Conservation (phyloP, 2,888 invertebrate species). For the Coenonympha glycerion region DNA sequence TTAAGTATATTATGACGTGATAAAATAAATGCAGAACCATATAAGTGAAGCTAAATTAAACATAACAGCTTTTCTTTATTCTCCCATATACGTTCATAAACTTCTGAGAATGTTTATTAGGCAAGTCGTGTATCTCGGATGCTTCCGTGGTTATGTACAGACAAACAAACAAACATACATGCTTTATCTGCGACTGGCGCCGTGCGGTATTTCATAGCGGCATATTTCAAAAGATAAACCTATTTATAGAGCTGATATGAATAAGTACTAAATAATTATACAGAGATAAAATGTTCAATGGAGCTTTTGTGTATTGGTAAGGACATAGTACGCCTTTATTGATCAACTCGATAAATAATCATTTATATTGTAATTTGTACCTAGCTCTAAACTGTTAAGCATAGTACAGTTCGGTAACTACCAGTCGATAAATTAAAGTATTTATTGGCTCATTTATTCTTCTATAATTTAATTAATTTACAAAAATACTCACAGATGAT, state of each 20-base stretch:
- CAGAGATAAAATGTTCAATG: slow-evolving; percentile 9
- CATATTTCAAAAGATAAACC: slow-evolving; percentile 9
- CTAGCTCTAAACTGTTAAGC: neutral
- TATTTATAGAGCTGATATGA: slow-evolving; percentile 20
- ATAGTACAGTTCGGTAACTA: too few relatives aligned
- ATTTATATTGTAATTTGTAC: neutral
- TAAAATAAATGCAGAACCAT: neutral
- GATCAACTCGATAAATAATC: neutral
- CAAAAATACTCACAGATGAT: too few relatives aligned
- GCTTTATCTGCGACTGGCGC: slow-evolving; percentile 13
- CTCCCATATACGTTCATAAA: neutral
- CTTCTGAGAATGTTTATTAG: neutral
- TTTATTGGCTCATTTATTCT: too few relatives aligned
- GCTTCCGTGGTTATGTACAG: slow-evolving; percentile 4
- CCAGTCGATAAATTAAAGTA: too few relatives aligned
- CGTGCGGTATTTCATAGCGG: slow-evolving; percentile 5
- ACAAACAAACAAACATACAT: neutral
- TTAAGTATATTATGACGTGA: neutral
- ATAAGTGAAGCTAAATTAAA: neutral
- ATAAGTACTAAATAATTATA: slow-evolving; percentile 10
- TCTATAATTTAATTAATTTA: too few relatives aligned
- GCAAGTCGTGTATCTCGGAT: neutral
- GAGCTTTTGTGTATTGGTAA: slow-evolving; percentile 2
- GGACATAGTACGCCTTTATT: too few relatives aligned
- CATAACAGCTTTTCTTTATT: neutral